A percentile compares a stretch with the other conserved stretches of the same genome.
Evolutionary conservation across 1,140 invertebrate species (phyloP).

Genomic region (Antheraea mylitta): DNA sequence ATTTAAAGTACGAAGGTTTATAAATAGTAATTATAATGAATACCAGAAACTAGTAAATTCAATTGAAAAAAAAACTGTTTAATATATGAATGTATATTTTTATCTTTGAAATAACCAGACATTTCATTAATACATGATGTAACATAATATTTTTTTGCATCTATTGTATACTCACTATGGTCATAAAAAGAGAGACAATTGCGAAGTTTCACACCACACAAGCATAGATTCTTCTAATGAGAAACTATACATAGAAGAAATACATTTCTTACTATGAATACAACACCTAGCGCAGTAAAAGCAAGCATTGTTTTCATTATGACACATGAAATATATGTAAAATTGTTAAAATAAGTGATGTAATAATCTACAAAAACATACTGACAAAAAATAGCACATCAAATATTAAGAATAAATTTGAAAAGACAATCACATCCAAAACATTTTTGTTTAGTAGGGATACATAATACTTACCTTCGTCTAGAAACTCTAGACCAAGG

Average conservation of each 20-base stretch:
- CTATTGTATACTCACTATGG: neutral
- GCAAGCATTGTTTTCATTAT: too few relatives aligned
- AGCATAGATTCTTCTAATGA: neutral
- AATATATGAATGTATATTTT: too few relatives aligned
- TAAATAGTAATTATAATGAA: neutral
- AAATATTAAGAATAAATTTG: neutral
- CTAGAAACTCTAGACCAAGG: slow-evolving; percentile 81
- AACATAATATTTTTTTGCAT: neutral
- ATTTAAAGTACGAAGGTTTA: neutral
- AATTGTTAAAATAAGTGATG: too few relatives aligned
- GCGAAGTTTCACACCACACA: neutral
- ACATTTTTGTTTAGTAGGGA: slow-evolving; percentile 12
- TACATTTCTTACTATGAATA: neutral
- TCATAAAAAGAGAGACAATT: neutral
- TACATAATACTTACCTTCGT: slow-evolving; percentile 74
- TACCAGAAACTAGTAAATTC: too few relatives aligned
- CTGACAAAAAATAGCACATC: neutral
- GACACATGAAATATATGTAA: too few relatives aligned
- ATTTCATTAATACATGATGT: neutral
- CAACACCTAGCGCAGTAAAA: neutral
- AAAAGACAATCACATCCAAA: neutral
- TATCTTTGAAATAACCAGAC: too few relatives aligned
- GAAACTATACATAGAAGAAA: neutral
- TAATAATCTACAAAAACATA: too few relatives aligned
- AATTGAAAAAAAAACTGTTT: neutral